phyloP scores from a whole-genome alignment of 2,113 vertebrate genomes.

The Mystacornis crossleyi region DNA sequence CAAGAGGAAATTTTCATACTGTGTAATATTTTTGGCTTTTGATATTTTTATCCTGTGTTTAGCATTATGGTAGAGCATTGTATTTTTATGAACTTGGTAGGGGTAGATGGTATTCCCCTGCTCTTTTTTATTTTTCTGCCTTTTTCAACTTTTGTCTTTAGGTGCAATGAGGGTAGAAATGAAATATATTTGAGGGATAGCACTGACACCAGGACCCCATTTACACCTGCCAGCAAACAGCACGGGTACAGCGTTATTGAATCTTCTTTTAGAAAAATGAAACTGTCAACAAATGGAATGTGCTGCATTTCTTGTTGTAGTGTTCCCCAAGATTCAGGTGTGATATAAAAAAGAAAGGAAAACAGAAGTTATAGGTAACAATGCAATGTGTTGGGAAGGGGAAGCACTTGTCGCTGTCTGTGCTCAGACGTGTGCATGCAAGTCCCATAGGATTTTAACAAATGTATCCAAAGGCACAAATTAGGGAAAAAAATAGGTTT shows the following conservation, averaged over 20 bases:
- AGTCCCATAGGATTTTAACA: not conserved
- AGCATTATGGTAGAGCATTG: not conserved
- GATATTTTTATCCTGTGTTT: not conserved
- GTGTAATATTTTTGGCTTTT: not conserved
- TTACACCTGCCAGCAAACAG: not conserved
- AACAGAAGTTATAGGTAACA: not conserved
- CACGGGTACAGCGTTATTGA: not conserved
- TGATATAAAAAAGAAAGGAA: not conserved
- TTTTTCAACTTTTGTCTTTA: not conserved
- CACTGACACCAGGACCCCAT: not conserved
- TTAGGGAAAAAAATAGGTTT: not conserved
- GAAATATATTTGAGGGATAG: not conserved
- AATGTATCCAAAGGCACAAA: not conserved
- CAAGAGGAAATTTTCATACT: not conserved
- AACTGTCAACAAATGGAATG: not conserved
- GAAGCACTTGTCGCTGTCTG: not conserved
- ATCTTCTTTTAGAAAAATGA: constrained; percentile 22
- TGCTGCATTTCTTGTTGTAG: not conserved
- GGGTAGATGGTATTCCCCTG: not conserved
- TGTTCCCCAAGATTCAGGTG: not conserved
- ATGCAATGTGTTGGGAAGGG: not conserved
- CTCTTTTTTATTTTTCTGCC: not conserved
- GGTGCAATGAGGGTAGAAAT: not conserved
- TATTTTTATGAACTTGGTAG: not conserved
- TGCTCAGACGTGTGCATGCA: not conserved